phyloP scores from a whole-genome alignment of 2,113 vertebrate species.

The Pomatorhinus ruficollis region DNA sequence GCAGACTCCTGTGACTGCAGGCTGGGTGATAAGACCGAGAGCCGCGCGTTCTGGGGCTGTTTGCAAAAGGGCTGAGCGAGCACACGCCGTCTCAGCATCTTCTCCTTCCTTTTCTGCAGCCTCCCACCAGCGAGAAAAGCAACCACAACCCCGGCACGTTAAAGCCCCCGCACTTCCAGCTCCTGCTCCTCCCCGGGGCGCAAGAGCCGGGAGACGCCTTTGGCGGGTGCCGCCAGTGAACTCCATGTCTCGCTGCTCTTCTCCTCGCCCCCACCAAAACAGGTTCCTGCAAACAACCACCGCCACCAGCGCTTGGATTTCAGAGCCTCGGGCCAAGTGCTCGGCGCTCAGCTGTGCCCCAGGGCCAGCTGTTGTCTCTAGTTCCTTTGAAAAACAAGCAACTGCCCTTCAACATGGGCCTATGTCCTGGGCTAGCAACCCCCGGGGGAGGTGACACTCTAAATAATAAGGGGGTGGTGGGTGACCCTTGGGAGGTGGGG shows the following conservation, averaged over 20 bases:
- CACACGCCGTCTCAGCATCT: not conserved
- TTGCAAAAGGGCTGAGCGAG: not conserved
- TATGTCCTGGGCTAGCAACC: rapidly evolving
- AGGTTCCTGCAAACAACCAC: not conserved
- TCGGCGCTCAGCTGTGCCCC: not conserved
- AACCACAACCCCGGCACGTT: rapidly evolving
- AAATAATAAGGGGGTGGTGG: not conserved
- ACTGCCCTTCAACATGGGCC: no score
- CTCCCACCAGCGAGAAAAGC: not conserved
- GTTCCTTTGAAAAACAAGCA: no score
- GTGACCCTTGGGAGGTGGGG: not conserved
- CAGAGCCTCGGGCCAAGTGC: not conserved
- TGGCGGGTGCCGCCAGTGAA: rapidly evolving
- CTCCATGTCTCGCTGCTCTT: not conserved
- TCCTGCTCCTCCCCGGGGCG: not conserved
- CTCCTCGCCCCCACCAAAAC: not conserved
- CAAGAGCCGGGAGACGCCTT: not conserved
- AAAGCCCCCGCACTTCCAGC: not conserved
- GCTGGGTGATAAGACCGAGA: not conserved
- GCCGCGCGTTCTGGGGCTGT: not conserved
- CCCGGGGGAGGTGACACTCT: rapidly evolving
- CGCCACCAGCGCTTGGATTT: not conserved
- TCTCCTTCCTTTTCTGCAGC: not conserved
- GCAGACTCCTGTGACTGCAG: not conserved
- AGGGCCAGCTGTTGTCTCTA: not conserved